Base-by-base conservation (phyloP, 1,140 invertebrate genomes). In the Pachypeltis micranthus region DNA sequence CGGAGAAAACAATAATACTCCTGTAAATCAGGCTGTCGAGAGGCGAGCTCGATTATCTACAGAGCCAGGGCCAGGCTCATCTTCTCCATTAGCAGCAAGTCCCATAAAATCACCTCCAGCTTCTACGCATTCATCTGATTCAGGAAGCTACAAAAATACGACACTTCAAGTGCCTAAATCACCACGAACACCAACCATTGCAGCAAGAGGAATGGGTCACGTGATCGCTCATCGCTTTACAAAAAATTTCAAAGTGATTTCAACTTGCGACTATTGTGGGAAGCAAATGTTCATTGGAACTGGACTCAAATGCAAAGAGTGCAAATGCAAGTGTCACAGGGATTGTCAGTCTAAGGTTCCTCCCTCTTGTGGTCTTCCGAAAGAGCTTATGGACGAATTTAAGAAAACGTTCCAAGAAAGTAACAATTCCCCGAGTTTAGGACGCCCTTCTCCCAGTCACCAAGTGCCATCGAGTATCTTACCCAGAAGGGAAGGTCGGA, bases 241-340 rank as follows among this genome's bases (percentile, higher is more conserved):
- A 34, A 91, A 89, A 79, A 86, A 83, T 1, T 86, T 93, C 74
- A 93, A 92, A 73, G 85, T 95, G 76, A 85, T 91, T 72, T 85
- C 88, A 51, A 90, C 86, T 1, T 97, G 93, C 78, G 88, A 92
- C 74, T 86, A 87, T 70, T 97, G 93, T 75, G 85, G 88, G 64
- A 92, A 93, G 72, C 90, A 90, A 74, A 92, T 96, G 79, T 87
- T 93, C 70, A 85, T 91, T 72, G 90, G 64, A 14, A 65, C 64
- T 21, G 77, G 86, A 51, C 80, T 91, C 58, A 93, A 91, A 74
- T 97, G 94, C 76, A 94, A 87, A 74, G 90, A 95, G 73, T 97
- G 93, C 81, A 96, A 95, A 78, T 96, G 91, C 77, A 91, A 91
- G 70, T 96, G 92, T 77, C 88, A 91, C 74, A 82, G 86, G 70